A percentile compares a stretch with the other conserved stretches of the same genome.
These are phyloP conservation scores for Salticus scenicus DNA, from an alignment of 2,888 invertebrate species.

Conservation along the genomic window DNA sequence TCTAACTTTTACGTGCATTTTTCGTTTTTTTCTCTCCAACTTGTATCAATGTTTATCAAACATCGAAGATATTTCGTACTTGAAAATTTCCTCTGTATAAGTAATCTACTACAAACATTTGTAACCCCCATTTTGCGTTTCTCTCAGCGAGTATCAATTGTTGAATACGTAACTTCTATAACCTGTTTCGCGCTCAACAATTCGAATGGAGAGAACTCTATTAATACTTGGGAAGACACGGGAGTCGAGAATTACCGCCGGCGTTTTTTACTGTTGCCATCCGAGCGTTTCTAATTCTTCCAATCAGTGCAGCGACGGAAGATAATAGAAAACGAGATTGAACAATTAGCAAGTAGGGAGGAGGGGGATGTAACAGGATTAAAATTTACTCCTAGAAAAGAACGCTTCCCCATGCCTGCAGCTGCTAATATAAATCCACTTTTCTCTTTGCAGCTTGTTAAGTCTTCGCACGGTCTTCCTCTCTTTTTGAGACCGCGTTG, in stretches of 20 bases:
- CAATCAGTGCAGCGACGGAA: slow-evolving; percentile 54
- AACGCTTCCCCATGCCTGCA: slow-evolving; percentile 46
- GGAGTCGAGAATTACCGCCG: slow-evolving; percentile 15
- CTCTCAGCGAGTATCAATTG: not conserved
- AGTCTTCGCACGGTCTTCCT: slow-evolving; percentile 10
- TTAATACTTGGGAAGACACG: slow-evolving; percentile 15
- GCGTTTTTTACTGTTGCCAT: slow-evolving; percentile 20
- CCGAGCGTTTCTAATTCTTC: slow-evolving; percentile 62
- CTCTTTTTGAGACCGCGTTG: slow-evolving; percentile 43
- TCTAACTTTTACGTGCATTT: too few species aligned
- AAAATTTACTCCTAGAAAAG: slow-evolving; percentile 63
- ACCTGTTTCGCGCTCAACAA: not conserved
- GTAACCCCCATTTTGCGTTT: not conserved
- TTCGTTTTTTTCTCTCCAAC: not conserved
- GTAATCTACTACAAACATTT: slow-evolving; percentile 15
- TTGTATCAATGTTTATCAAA: not conserved
- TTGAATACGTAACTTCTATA: slow-evolving; percentile 3
- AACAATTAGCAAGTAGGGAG: slow-evolving; percentile 51
- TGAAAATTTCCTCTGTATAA: not conserved
- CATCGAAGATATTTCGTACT: not conserved
- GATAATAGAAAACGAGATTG: slow-evolving; percentile 69
- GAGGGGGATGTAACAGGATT: slow-evolving; percentile 58
- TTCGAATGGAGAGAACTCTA: slow-evolving; percentile 7
- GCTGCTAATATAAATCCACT: slow-evolving; percentile 68
- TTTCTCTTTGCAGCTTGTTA: slow-evolving; percentile 60